Percentiles rank a stretch among this genome's conserved stretches.
phyloP scores from a whole-genome alignment of 2,113 vertebrate genomes.

The Rhipidura dahli region DNA sequence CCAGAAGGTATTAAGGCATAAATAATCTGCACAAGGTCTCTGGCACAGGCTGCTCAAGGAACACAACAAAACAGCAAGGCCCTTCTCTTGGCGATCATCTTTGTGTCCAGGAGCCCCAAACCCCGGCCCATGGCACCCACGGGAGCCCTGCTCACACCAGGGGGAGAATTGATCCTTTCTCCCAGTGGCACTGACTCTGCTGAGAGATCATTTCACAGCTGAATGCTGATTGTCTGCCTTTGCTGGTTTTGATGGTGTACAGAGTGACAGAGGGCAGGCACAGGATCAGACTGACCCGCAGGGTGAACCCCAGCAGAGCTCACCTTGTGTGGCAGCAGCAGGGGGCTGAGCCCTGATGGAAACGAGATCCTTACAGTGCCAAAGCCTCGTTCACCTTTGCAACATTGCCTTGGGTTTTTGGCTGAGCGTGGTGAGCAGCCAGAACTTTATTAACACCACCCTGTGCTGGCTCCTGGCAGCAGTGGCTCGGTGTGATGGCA shows the following conservation, averaged over 20 bases:
- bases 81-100: background rate
- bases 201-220: background rate
- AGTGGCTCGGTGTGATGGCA: background rate
- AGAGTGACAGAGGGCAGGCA: background rate
- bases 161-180: background rate
- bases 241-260: background rate
- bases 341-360: background rate
- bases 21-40: background rate
- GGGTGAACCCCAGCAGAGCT: background rate
- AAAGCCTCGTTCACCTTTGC: background rate
- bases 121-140: fast-evolving
- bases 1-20: background rate
- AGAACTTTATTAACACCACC: background rate
- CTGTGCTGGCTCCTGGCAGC: background rate
- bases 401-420: background rate
- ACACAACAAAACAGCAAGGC: background rate
- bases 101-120: background rate
- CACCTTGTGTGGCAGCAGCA: background rate
- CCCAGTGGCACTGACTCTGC: fast-evolving
- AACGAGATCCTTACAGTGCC: fast-evolving
- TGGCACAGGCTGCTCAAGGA: background rate
- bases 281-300: background rate
- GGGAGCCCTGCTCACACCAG: fast-evolving
- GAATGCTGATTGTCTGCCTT: background rate
- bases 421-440: background rate